phyloP scores from a whole-genome alignment of 2,113 vertebrate species.

The Diadophis punctatus region DNA sequence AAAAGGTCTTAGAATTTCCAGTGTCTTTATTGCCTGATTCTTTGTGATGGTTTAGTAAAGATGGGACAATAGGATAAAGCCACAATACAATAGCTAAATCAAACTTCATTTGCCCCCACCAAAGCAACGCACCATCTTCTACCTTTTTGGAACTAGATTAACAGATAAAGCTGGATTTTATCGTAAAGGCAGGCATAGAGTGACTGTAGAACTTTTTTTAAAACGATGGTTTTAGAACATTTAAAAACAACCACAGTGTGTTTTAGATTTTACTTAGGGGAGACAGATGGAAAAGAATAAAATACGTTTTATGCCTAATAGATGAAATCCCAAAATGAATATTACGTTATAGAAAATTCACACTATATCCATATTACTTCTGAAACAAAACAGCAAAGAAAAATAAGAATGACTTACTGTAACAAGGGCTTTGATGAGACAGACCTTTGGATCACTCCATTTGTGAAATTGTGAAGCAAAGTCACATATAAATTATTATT shows the following conservation, averaged over 20 bases:
- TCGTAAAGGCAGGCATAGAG: not conserved
- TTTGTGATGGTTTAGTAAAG: slow-evolving; percentile 8
- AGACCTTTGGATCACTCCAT: not conserved
- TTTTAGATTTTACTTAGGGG: not conserved
- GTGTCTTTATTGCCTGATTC: slow-evolving; percentile 61
- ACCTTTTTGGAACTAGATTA: slow-evolving; percentile 39
- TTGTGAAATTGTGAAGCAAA: not conserved
- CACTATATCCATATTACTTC: not conserved
- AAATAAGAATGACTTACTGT: not conserved
- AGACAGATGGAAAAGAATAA: not conserved
- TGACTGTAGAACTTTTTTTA: not conserved
- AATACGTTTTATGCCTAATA: not conserved
- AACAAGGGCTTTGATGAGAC: not conserved
- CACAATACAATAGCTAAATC: not conserved
- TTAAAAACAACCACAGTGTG: fast-evolving
- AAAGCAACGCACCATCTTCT: not conserved
- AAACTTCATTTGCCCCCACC: not conserved
- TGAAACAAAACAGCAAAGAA: not conserved
- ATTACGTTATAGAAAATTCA: not conserved
- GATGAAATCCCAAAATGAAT: not conserved
- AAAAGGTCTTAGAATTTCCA: slow-evolving; percentile 60
- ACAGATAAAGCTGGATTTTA: slow-evolving; percentile 22
- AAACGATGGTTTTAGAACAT: not conserved
- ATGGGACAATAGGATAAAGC: slow-evolving; percentile 9
- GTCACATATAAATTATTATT: not conserved